Conservation (phyloP, 2,113 vertebrate genomes). For the Charina bottae region DNA sequence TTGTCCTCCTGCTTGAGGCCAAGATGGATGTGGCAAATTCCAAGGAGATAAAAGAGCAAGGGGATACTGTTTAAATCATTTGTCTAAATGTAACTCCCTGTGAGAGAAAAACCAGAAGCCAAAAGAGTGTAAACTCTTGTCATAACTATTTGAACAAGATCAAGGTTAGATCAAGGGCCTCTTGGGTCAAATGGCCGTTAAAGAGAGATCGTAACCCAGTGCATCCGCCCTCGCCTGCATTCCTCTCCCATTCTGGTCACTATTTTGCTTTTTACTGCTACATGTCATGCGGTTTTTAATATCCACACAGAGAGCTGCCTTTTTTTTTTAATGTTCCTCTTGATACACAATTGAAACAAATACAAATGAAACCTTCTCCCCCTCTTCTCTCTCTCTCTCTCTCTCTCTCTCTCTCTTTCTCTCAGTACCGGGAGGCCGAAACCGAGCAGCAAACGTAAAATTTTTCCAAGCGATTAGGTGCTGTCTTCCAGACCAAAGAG, state of each 20-base stretch:
- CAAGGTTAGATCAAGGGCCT: conserved; percentile 42
- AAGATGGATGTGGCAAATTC: conserved; percentile 18
- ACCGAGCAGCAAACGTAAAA: conserved; percentile 43
- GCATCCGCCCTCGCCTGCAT: conserved; percentile 7
- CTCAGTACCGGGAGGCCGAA: conserved; percentile 40
- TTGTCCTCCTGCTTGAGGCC: conserved; percentile 23
- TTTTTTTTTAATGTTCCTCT: conserved; percentile 19
- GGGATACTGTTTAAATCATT: conserved; percentile 49
- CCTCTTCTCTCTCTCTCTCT: not conserved
- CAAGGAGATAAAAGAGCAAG: conserved; percentile 46
- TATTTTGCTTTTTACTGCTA: conserved; percentile 17
- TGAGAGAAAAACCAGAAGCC: conserved; percentile 51
- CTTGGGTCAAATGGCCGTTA: conserved; percentile 46
- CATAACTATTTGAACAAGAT: conserved; percentile 54
- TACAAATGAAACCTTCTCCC: conserved; percentile 51
- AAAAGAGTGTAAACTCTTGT: conserved; percentile 43
- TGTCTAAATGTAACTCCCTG: conserved; percentile 51
- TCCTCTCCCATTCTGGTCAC: not conserved
- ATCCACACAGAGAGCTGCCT: conserved; percentile 38
- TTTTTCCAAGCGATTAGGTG: not conserved
- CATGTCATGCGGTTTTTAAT: not conserved
- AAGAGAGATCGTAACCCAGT: conserved; percentile 48
- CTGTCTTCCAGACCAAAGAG: not conserved
- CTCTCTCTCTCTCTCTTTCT: too few relatives aligned
- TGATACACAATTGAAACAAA: conserved; percentile 65